Evolutionary conservation across 1,140 invertebrate genomes (phyloP).

Genomic region (Dendroctonus ponderosae): DNA sequence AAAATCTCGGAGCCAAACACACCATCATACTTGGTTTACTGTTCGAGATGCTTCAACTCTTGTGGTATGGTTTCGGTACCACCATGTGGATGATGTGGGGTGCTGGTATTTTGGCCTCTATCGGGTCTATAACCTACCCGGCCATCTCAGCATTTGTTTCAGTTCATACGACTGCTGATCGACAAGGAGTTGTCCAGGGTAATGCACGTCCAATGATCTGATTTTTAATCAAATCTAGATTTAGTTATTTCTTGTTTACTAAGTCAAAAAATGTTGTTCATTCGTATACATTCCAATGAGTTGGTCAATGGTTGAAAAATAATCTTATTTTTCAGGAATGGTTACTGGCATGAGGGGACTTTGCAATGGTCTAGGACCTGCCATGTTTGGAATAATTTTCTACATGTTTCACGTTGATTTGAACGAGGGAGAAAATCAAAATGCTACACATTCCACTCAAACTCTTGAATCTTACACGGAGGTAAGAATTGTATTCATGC

Average conservation of each 20-base stretch:
- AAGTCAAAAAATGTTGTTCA: too few species aligned
- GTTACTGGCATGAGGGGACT: constrained; percentile 95
- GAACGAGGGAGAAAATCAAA: constrained; percentile 62
- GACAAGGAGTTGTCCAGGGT: constrained; percentile 96
- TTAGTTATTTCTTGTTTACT: constrained; percentile 2
- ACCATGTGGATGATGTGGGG: constrained; percentile 98
- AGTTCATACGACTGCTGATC: constrained; percentile 92
- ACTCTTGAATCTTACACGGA: constrained; percentile 56
- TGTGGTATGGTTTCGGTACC: constrained; percentile 95
- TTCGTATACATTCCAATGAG: too few species aligned
- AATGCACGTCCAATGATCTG: background rate
- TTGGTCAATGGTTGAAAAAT: background rate
- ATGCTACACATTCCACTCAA: constrained; percentile 63
- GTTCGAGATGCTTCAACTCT: constrained; percentile 95
- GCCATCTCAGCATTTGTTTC: constrained; percentile 99
- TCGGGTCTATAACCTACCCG: constrained; percentile 96
- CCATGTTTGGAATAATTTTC: constrained; percentile 97
- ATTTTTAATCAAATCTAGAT: background rate
- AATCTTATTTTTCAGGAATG: constrained; percentile 61
- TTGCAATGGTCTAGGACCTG: constrained; percentile 90
- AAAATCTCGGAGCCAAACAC: constrained; percentile 89
- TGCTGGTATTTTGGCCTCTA: constrained; percentile 90
- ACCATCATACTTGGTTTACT: constrained; percentile 95
- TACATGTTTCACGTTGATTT: constrained; percentile 98
- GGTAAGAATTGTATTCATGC: constrained; percentile 41